Evolutionary conservation across 2,797 vertebrate genomes (phyloP).

Genomic region (Chelidonichthys spinosus): DNA sequence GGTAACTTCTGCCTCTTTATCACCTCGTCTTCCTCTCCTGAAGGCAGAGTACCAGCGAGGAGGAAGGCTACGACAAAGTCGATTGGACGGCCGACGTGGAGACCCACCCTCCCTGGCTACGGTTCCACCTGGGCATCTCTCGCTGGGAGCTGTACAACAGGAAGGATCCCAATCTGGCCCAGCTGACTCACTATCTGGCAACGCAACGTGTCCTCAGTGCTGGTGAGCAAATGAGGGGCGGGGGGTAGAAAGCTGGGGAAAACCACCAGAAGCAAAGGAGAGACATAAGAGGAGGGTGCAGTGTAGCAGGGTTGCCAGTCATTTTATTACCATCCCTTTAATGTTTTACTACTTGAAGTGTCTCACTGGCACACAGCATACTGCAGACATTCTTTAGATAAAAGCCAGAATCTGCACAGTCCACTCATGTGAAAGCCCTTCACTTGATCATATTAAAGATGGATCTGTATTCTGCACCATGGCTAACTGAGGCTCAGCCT

Average conservation of each 20-base stretch:
- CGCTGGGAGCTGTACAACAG: slow-evolving; percentile 86
- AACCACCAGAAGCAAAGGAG: background rate
- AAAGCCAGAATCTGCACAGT: slow-evolving; percentile 1
- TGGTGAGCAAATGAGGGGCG: slow-evolving; percentile 68
- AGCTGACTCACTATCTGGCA: slow-evolving; percentile 81
- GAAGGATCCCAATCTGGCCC: slow-evolving; percentile 77
- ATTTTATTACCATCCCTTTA: slow-evolving; percentile 6
- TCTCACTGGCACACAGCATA: slow-evolving; percentile 5
- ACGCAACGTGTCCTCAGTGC: slow-evolving; percentile 79
- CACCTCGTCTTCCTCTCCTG: background rate
- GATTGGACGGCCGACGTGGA: slow-evolving; percentile 72
- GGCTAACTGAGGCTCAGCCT: background rate
- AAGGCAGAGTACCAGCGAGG: slow-evolving; percentile 78
- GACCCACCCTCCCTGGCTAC: slow-evolving; percentile 86
- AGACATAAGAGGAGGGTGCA: background rate
- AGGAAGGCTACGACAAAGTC: slow-evolving; percentile 74
- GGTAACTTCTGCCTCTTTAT: background rate
- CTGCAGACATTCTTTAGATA: slow-evolving; percentile 9
- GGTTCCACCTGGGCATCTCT: slow-evolving; percentile 87
- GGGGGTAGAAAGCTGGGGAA: background rate
- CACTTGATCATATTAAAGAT: background rate
- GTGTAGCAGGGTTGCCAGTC: background rate
- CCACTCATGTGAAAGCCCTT: slow-evolving; percentile 3
- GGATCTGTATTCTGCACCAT: background rate
- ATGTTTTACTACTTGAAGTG: background rate